Conservation (phyloP, 2,113 vertebrate genomes). For the Vulpes vulpes region DNA sequence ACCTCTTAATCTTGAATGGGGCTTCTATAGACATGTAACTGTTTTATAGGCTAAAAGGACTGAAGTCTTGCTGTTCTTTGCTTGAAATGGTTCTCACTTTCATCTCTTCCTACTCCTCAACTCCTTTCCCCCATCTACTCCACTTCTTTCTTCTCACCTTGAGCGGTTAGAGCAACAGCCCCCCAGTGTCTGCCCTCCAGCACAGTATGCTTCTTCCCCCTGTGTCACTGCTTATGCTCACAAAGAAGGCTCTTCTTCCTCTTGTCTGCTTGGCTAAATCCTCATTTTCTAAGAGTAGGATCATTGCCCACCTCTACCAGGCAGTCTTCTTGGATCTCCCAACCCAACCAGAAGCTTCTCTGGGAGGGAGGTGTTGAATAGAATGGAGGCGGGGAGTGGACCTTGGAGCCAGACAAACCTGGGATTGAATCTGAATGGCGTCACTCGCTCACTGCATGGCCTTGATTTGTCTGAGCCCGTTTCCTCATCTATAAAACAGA, state of each 20-base stretch:
- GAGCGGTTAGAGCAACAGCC: neutral
- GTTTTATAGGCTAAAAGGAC: neutral
- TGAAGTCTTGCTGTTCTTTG: conserved; percentile 11
- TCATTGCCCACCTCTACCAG: neutral
- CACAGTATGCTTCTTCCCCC: neutral
- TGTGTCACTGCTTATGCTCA: neutral
- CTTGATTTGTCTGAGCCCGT: neutral
- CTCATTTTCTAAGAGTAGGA: neutral
- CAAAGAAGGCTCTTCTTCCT: neutral
- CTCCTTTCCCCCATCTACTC: neutral
- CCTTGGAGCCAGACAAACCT: neutral
- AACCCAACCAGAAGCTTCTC: neutral
- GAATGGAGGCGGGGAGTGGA: neutral
- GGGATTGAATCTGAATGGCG: neutral
- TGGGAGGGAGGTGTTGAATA: neutral
- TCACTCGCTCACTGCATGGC: neutral
- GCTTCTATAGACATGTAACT: neutral
- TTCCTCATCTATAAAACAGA: conserved; percentile 28
- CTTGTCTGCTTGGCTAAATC: neutral
- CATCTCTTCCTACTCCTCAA: neutral
- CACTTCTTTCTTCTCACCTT: neutral
- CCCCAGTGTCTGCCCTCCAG: no score
- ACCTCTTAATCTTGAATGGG: neutral
- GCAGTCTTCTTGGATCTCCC: conserved; percentile 14
- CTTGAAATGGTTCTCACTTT: conserved; percentile 2